Evolutionary conservation across 2,888 invertebrate species (phyloP), one percentile per base, ranked within the genome.

Genomic region (Latrodectus elegans): DNA sequence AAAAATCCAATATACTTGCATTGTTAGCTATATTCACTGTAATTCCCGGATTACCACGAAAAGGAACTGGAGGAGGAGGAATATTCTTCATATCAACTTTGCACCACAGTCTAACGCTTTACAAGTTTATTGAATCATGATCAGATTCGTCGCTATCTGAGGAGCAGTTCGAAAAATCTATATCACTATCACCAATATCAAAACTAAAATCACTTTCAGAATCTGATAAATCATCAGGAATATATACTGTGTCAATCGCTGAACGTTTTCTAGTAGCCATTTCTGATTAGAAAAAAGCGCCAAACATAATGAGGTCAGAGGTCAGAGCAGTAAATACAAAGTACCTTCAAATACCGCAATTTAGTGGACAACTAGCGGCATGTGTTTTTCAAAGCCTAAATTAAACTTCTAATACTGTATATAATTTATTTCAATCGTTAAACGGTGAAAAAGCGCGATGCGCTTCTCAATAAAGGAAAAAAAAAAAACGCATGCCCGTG

Each of bases 31-130:
- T n/a, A n/a, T n/a, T n/a, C n/a, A n/a, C n/a, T n/a, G 72, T 17
- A 4, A 67, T 76, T 67, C 67, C 67, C 17, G 51, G 17, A 76
- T 76, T 76, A 67, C 51, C 67, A 67, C 49, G 51, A 73, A 73
- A 73, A 15, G 72, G 72, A 52, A 22, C 8, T n/a, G 72, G 71
- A 71, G 3, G 71, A 67, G 67, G n/a, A 71, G 51, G 38, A 71
- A 67, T 67, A 67, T 17, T 67, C 67, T 71, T 71, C 65, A 75
- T 64, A 52, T 77, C 52, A 51, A 77, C 67, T 67, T 77, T 68
- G 52, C 77, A 68, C 77, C 67, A 77, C 52, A 67, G 75, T n/a
- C 64, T 77, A 80, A 80, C 49, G 8, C 64, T 80, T 80, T 71
- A 22, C 80, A 80, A 72, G 26, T n/a, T n/a, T n/a, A n/a, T n/a